Conservation (phyloP, 2,888 invertebrate genomes). For the Caenorhabditis sp. region DNA sequence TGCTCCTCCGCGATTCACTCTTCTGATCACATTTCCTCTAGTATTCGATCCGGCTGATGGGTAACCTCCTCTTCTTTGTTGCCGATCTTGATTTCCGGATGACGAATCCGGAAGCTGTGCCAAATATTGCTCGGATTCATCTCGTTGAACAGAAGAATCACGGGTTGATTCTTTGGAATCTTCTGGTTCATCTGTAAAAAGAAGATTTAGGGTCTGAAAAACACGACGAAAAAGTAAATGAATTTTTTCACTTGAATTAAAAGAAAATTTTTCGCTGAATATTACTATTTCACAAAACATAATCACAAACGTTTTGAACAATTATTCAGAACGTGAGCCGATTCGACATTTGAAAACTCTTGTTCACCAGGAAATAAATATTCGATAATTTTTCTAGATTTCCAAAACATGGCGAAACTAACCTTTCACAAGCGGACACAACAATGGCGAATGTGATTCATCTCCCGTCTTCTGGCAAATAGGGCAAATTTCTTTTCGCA, state of each 20-base stretch:
- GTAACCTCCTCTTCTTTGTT: background rate
- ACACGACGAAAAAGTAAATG: background rate
- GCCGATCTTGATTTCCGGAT: background rate
- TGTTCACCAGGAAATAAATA: too few relatives aligned
- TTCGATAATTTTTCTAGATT: background rate
- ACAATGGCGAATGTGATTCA: slow-evolving; percentile 18
- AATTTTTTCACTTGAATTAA: too few relatives aligned
- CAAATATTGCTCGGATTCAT: background rate
- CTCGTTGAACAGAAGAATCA: background rate
- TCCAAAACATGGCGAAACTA: background rate
- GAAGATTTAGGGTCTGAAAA: too few relatives aligned
- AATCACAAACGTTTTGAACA: too few relatives aligned
- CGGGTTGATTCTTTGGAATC: background rate
- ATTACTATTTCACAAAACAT: too few relatives aligned
- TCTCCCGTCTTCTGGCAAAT: slow-evolving; percentile 26
- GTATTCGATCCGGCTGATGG: too few relatives aligned
- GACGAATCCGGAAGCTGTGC: too few relatives aligned
- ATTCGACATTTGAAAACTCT: too few relatives aligned
- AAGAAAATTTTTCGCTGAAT: too few relatives aligned
- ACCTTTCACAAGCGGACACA: slow-evolving; percentile 22
- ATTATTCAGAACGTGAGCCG: too few relatives aligned
- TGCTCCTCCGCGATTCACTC: background rate
- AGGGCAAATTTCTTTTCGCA: slow-evolving; percentile 17
- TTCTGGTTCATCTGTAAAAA: background rate
- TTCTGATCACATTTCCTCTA: background rate